Evolutionary conservation across 2,113 vertebrate species (phyloP).

Genomic region (Macquaria australasica): DNA sequence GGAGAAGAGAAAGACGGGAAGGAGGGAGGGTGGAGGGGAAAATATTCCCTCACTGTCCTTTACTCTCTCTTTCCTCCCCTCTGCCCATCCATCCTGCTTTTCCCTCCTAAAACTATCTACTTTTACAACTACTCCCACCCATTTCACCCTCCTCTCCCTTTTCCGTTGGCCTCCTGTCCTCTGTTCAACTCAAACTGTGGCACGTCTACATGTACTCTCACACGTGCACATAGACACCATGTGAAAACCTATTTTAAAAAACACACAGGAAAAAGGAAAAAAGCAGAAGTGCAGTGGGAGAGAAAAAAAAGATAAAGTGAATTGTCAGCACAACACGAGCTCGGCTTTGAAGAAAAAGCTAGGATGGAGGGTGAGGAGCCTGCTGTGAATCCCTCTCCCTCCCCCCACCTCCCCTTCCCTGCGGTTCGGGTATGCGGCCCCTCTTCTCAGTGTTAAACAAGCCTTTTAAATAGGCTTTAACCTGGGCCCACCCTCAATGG

Average conservation of each 20-base stretch:
- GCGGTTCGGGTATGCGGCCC: conserved; percentile 78
- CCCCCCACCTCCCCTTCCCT: conserved; percentile 64
- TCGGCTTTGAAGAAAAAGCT: conserved; percentile 59
- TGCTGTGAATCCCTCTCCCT: conserved; percentile 66
- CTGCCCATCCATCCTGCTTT: conserved; percentile 70
- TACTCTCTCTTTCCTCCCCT: conserved; percentile 65
- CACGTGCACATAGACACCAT: conserved; percentile 37
- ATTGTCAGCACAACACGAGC: conserved; percentile 65
- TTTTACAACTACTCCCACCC: conserved; percentile 59
- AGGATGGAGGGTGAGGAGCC: conserved; percentile 64
- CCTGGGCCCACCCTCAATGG: conserved; percentile 85
- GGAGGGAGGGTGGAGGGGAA: conserved; percentile 54
- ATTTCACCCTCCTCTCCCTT: conserved; percentile 42
- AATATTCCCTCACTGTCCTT: conserved; percentile 66
- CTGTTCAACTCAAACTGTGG: conserved; percentile 57
- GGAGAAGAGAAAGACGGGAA: conserved; percentile 79
- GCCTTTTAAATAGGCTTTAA: conserved; percentile 86
- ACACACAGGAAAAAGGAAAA: conserved; percentile 22
- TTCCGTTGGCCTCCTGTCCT: conserved; percentile 47
- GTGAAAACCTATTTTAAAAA: conserved; percentile 26
- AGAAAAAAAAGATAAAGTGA: conserved; percentile 57
- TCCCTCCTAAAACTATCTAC: conserved; percentile 51
- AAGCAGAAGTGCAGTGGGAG: conserved; percentile 15
- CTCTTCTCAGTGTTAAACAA: conserved; percentile 83
- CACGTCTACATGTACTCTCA: conserved; percentile 39